Base-by-base conservation (phyloP, 2,888 invertebrate genomes). In the Belgica antarctica region DNA sequence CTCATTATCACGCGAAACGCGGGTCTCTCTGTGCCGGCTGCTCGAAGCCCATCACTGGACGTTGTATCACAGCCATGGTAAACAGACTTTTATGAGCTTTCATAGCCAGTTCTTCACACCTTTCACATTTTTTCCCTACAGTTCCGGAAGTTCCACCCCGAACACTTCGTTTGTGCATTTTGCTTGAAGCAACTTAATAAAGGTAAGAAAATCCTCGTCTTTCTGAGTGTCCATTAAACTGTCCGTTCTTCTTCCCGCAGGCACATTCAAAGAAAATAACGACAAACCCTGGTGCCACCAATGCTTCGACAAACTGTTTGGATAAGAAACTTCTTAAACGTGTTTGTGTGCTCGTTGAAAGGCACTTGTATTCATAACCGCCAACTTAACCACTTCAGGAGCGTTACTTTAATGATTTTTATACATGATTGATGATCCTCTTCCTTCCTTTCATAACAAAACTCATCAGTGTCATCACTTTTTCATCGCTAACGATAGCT, bases 161-260 rank as follows among this genome's bases (percentile, higher is more conserved):
- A 99, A 79, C 98, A 99, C 82, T 99, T 99, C 79, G 96, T 96
- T 5, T 99, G 99, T 83, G 96, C 97, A n/a, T 99, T 97, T 83
- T 99, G 99, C 78, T 84, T 96, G 73, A 91, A 96, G 77, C 97
- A 97, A 79, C 85, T 99, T 74, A 98, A 97, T 82, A 98, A 98
- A 79, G 98, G 68, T 68, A 28, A 68, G 27, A n/a, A 2, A 52
- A 3, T 22, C 24, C 5, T 8, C 47, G 15, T n/a, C 12, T 12
- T 7, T 17, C 15, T 27, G 52, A 7, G 12, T 7, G 52, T 22
- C 17, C 4, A 52, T 59, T 59, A 7, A 59, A 59, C 22, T 59
- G 34, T 34, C 34, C 12, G 7, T 34, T 34, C 34, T 34, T 34
- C 34, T 34, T n/a, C n/a, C 27, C n/a, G 8, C 28, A 68, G 68